These are phyloP conservation scores for Ctena decussata DNA, from an alignment of 2,888 invertebrate genomes.

Conservation along the genomic window DNA sequence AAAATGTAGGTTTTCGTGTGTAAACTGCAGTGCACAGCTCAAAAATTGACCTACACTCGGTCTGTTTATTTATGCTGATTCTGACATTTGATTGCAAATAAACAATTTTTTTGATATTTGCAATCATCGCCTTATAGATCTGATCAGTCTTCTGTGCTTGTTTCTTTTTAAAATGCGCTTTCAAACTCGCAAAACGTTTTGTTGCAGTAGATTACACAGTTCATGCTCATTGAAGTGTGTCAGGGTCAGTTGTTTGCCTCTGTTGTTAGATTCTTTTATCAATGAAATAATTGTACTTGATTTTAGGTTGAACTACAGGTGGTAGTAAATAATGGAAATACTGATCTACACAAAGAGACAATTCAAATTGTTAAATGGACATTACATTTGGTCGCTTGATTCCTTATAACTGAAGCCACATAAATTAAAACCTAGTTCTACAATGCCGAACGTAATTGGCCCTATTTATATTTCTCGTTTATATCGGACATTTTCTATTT, in stretches of 20 bases:
- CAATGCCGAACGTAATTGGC: too few relatives aligned
- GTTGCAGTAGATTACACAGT: not conserved
- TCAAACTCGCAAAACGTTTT: not conserved
- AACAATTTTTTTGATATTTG: not conserved
- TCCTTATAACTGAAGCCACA: too few relatives aligned
- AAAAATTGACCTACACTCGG: not conserved
- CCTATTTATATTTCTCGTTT: too few relatives aligned
- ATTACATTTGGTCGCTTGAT: too few relatives aligned
- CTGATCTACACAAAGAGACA: too few relatives aligned
- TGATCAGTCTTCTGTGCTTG: too few relatives aligned
- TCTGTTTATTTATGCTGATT: not conserved
- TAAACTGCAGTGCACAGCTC: not conserved
- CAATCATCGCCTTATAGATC: too few relatives aligned
- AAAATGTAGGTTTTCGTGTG: not conserved
- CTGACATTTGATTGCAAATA: not conserved
- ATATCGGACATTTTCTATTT: too few relatives aligned
- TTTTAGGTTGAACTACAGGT: not conserved
- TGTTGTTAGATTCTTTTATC: constrained; percentile 5
- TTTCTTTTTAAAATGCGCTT: not conserved
- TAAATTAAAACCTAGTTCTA: too few relatives aligned
- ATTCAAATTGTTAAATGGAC: too few relatives aligned
- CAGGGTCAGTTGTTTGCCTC: constrained; percentile 10
- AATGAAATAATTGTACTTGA: constrained; percentile 2
- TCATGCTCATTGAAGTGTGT: not conserved
- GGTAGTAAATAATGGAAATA: not conserved